Base-by-base conservation (phyloP, 2,113 vertebrate species). In the Siniperca chuatsi region DNA sequence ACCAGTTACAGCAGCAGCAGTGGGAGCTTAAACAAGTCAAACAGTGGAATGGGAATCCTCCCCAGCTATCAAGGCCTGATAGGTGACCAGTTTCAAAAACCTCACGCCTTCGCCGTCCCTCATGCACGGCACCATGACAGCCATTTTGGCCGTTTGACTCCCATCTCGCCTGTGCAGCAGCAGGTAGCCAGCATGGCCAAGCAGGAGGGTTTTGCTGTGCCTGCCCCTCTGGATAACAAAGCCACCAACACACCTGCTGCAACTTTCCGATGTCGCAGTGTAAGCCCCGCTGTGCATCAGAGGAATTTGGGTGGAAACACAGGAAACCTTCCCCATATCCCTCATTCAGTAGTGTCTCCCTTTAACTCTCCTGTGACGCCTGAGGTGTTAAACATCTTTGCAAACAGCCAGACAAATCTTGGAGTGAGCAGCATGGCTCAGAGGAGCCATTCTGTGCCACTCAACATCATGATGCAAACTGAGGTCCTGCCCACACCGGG, bases 381-480 rank as follows among this genome's bases (percentile, higher is more conserved):
- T 0, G 98, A 99, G 91, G 88, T 97, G 91, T 96, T 97, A 33
- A 97, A 93, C 55, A 96, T 98, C 80, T 97, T 99, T 55, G 92
- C 95, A 83, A 97, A 95, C 87, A 94, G 95, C 92, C 96, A 97
- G 21, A 78, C 94, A 69, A 96, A 97, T 78, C 83, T 96, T 20
- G 95, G 96, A 87, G 95, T 96, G 95, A 97, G 94, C 92, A 98
- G 95, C 92, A 95, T 99, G 90, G 98, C 97, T 65, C 98, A 99
- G 88, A 97, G 98, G 94, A 99, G 98, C 93, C 98, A 98, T 33
- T 99, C 98, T 0, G 98, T 99, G 86, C 98, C 98, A 0, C 92
- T 99, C 88, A 99, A 96, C n/a, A 95, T 99, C 82, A 99, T 99
- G 98, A 99, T 99, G 98, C 98, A 99, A 92, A 98, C 97, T 0